phyloP scores from a whole-genome alignment of 2,888 invertebrate genomes.

The Formica aserva region DNA sequence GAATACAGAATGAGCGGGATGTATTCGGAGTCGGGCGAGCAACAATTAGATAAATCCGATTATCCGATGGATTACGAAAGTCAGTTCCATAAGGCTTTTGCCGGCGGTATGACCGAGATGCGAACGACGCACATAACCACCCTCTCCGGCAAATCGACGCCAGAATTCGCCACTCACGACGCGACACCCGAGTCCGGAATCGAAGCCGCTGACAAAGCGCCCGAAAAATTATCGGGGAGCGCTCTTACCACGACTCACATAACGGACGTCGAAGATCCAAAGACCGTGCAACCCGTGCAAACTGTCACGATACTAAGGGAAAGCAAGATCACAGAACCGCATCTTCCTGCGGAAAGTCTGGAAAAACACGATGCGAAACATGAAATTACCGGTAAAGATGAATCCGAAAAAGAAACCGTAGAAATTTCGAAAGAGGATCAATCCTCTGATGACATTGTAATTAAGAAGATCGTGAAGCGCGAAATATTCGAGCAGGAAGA shows the following conservation, averaged over 20 bases:
- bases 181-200: conserved; percentile 77
- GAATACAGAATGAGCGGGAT: conserved; percentile 77
- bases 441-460: background rate
- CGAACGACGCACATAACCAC: conserved; percentile 84
- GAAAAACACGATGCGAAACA: background rate
- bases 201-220: background rate
- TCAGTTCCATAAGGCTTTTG: conserved; percentile 84
- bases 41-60: conserved; percentile 45
- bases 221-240: conserved; percentile 31
- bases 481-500: conserved; percentile 52
- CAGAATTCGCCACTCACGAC: conserved; percentile 75
- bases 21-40: conserved; percentile 75
- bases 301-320: conserved; percentile 63
- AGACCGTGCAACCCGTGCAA: conserved; percentile 4
- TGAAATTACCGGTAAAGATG: background rate
- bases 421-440: conserved; percentile 55
- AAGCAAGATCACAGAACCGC: conserved; percentile 61
- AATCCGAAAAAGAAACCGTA: background rate
- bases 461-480: conserved; percentile 52
- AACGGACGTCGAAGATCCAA: background rate
- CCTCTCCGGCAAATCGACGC: conserved; percentile 82
- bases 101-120: conserved; percentile 84
- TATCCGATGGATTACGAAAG: conserved; percentile 80
- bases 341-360: background rate
- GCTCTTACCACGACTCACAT: conserved; percentile 14